Evolutionary conservation across 2,113 vertebrate species (phyloP).

Genomic region (Dipodomys ordii): DNA sequence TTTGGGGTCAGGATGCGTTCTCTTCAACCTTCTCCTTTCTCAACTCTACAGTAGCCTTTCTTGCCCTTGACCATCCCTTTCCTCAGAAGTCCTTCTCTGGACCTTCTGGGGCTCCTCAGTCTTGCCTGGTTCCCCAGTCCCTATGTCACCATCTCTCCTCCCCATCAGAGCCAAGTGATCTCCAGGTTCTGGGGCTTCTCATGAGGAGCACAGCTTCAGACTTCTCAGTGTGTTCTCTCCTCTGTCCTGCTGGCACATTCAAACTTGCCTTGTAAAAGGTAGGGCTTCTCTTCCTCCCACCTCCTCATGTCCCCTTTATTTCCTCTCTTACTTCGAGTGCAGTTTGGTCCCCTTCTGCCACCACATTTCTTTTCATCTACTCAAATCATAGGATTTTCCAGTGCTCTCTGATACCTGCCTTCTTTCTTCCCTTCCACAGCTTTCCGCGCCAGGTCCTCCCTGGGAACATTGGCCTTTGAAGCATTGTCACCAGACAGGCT

Average conservation of each 20-base stretch:
- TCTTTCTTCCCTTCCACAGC: background rate
- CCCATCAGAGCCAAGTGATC: background rate
- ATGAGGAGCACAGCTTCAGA: background rate
- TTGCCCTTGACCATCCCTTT: background rate
- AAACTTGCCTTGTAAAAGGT: background rate
- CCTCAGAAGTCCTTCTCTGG: background rate
- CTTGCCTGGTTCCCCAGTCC: background rate
- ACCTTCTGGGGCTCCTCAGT: background rate
- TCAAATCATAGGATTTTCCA: background rate
- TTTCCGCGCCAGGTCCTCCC: fast-evolving
- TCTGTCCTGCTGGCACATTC: background rate
- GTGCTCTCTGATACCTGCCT: background rate
- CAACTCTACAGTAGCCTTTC: background rate
- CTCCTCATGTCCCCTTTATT: background rate
- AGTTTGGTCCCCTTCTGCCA: background rate
- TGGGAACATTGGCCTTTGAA: background rate
- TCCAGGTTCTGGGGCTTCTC: background rate
- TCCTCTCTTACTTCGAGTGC: fast-evolving
- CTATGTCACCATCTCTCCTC: no score
- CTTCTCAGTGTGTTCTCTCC: background rate
- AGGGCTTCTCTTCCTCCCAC: background rate
- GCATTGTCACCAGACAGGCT: background rate
- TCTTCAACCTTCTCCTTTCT: background rate
- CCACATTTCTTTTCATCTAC: background rate
- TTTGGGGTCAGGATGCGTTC: background rate